A percentile compares a stretch with the other conserved stretches of the same genome.
phyloP scores from a whole-genome alignment of 2,888 invertebrate genomes.

The Tenthredo mesomela region DNA sequence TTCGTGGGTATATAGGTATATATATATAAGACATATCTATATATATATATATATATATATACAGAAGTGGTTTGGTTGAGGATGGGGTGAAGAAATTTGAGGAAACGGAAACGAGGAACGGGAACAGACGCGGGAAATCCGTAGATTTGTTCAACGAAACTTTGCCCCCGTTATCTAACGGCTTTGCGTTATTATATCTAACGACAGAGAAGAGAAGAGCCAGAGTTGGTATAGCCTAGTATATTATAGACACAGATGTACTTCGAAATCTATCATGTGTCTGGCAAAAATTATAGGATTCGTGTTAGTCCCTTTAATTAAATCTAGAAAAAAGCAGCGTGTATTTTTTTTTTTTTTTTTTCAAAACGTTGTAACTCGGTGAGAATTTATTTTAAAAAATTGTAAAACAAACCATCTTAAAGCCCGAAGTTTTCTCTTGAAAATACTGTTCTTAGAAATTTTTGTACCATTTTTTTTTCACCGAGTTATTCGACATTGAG shows the following conservation, averaged over 20 bases:
- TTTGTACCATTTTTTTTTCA: too few species aligned
- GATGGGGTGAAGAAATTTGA: neutral
- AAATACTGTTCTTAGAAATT: too few species aligned
- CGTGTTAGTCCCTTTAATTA: neutral
- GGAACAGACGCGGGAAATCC: conserved; percentile 24
- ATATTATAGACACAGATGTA: neutral
- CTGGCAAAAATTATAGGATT: neutral
- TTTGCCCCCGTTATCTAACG: conserved; percentile 1
- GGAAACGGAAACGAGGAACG: conserved; percentile 28
- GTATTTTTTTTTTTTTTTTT: neutral
- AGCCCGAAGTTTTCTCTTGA: too few species aligned
- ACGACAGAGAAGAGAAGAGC: neutral
- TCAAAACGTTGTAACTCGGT: neutral
- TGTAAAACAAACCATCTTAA: neutral
- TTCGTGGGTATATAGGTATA: neutral
- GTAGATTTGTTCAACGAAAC: conserved; percentile 23
- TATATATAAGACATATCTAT: neutral
- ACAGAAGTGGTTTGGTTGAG: neutral
- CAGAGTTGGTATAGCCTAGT: neutral
- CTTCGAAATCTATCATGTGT: neutral
- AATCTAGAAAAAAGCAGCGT: neutral
- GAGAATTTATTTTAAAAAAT: neutral
- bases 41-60: neutral
- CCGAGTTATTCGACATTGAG: too few species aligned
- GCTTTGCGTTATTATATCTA: neutral